Base-by-base conservation (phyloP, 1,140 invertebrate genomes). In the Trichonephila clavipes region DNA sequence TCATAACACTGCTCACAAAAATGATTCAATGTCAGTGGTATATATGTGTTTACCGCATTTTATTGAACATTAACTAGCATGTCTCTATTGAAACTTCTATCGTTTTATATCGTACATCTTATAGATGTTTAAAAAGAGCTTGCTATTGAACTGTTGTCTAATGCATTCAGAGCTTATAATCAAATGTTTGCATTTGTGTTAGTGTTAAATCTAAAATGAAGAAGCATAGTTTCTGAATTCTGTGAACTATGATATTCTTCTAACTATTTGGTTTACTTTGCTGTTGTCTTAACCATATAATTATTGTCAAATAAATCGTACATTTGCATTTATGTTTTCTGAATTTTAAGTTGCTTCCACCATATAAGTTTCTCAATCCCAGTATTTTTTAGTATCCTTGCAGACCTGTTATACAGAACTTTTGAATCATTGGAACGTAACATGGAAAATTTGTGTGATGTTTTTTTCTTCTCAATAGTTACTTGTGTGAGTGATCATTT, bases 151-250 rank as follows among this genome's bases (percentile, higher is more conserved):
- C 28, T 77, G 72, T 77, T 77, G 34, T 77, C 12, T 34, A 24
- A 34, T 77, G 72, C 72, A 77, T 77, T 77, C 28, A 77, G 72
- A 77, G 72, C 72, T 77, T 77, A 77, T 77, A 40, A 77, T 77
- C 72, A 40, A 77, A 77, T 34, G 24, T 28, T 12, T 77, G 72
- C 72, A 77, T 77, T 34, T 77, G 72, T 77, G 72, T 77, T 77
- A 40, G 28, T 77, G 72, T 40, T 40, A 28, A 77, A 77, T 34
- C 28, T 24, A 77, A 77, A 40, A 40, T 14, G 34, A 77, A 28
- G 34, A 77, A 77, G n/a, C 10, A 40, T 16, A 77, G 14, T 77
- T 77, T 77, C 34, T 77, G 72, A 77, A 34, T 34, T 18, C 6
- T 34, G 72, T 18, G 34, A 77, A 77, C 28, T 40, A 77, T 77